Percentiles rank a stretch among this genome's conserved stretches.
phyloP scores from a whole-genome alignment of 1,140 invertebrate species.

The Brachionus sp. region DNA sequence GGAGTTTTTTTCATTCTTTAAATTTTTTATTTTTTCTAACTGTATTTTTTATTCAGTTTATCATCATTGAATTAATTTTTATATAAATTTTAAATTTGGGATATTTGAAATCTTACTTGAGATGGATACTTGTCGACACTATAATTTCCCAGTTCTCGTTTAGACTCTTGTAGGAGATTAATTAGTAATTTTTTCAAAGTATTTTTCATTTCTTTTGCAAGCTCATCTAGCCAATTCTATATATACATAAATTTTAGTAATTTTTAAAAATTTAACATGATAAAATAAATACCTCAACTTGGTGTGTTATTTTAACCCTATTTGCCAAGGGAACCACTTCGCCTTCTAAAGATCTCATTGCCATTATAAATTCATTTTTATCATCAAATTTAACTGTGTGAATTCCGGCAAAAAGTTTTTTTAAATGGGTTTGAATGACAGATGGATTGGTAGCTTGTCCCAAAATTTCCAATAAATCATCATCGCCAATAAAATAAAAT shows the following conservation, averaged over 20 bases:
- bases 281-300: conserved; percentile 70
- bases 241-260: neutral
- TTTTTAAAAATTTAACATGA: neutral
- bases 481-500: conserved; percentile 92
- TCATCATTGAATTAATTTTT: too few species aligned
- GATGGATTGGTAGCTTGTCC: conserved; percentile 77
- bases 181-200: conserved; percentile 68
- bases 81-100: too few species aligned
- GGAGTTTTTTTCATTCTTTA: too few species aligned
- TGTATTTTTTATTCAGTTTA: too few species aligned
- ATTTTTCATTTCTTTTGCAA: conserved; percentile 75
- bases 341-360: conserved; percentile 76
- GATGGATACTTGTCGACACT: conserved; percentile 70
- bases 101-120: conserved; percentile 52
- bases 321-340: conserved; percentile 75
- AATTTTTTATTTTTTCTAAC: too few species aligned
- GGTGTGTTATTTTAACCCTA: conserved; percentile 70
- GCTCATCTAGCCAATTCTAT: conserved; percentile 74
- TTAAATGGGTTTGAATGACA: conserved; percentile 84
- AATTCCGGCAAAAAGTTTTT: conserved; percentile 90
- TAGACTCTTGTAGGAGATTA: conserved; percentile 67
- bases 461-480: conserved; percentile 86
- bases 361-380: conserved; percentile 66
- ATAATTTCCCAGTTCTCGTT: conserved; percentile 50
- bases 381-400: conserved; percentile 70